Evolutionary conservation across 2,113 vertebrate genomes (phyloP).

Genomic region (Equus quagga): DNA sequence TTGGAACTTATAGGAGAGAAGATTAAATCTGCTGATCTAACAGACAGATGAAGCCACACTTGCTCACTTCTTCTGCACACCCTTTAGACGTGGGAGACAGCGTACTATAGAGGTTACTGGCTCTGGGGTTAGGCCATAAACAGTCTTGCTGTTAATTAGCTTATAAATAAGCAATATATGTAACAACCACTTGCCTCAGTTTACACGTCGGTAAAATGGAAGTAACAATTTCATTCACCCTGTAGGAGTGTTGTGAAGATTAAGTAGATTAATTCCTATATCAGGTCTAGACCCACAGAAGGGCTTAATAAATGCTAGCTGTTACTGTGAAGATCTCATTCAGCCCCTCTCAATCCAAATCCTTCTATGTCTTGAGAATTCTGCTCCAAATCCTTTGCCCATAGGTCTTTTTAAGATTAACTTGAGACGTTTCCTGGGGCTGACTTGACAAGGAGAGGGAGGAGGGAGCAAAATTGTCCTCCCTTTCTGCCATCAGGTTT

Average conservation of each 20-base stretch:
- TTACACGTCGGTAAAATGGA: background rate
- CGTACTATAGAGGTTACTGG: rapidly evolving
- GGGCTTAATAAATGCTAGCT: background rate
- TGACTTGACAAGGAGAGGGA: background rate
- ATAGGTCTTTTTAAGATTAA: background rate
- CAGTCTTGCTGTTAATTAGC: background rate
- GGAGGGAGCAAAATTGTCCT: background rate
- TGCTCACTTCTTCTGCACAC: background rate
- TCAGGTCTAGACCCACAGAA: background rate
- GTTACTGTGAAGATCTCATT: background rate
- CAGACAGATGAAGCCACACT: background rate
- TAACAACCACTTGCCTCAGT: background rate
- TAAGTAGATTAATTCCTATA: background rate
- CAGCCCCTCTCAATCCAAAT: background rate
- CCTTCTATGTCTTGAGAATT: background rate
- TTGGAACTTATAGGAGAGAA: background rate
- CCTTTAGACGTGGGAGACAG: rapidly evolving
- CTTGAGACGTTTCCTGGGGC: background rate
- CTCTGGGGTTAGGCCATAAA: no score
- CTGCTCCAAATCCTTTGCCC: background rate
- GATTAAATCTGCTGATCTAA: constrained; percentile 2
- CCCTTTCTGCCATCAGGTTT: background rate
- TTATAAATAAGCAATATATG: background rate
- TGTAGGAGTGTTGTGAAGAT: background rate
- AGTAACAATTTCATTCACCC: background rate